A percentile compares a stretch with the other conserved stretches of the same genome.
These are phyloP conservation scores for Cyanoderma ruficeps DNA, from an alignment of 2,113 vertebrate genomes.

Conservation along the genomic window DNA sequence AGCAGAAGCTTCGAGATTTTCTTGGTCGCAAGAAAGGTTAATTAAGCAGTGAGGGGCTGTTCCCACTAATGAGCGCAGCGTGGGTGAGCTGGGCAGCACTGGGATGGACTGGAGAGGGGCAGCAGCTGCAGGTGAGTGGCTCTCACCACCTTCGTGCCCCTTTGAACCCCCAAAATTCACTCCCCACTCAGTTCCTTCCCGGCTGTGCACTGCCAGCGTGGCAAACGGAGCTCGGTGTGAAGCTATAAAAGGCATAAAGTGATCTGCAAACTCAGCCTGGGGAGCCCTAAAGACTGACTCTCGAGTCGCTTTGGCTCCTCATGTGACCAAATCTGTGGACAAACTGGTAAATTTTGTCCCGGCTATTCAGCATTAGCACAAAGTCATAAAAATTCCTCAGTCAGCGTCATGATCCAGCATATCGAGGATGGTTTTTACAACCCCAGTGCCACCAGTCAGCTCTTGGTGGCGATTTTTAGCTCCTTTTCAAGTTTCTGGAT, in stretches of 20 bases:
- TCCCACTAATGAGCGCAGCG: fast-evolving
- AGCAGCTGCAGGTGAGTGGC: neutral
- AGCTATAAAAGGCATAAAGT: neutral
- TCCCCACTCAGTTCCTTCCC: neutral
- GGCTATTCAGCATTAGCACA: neutral
- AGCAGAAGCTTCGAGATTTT: neutral
- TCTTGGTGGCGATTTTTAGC: fast-evolving
- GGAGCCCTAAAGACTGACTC: neutral
- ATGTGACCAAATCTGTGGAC: fast-evolving
- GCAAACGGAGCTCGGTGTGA: neutral
- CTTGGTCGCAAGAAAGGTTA: neutral
- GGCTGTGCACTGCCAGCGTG: fast-evolving
- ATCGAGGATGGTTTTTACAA: fast-evolving
- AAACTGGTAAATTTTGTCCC: neutral
- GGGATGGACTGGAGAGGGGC: neutral
- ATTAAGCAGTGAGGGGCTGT: neutral
- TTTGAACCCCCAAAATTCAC: neutral
- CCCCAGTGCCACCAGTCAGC: neutral
- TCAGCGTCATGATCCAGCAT: neutral
- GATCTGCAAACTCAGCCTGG: neutral
- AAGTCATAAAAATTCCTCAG: neutral
- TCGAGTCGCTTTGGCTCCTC: neutral
- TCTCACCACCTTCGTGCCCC: fast-evolving
- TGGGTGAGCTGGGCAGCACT: neutral
- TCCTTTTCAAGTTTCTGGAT: conserved; percentile 32